Evolutionary conservation across 2,113 vertebrate species (phyloP), one percentile per base, ranked within the genome.

Genomic region (Crypturellus undulatus): DNA sequence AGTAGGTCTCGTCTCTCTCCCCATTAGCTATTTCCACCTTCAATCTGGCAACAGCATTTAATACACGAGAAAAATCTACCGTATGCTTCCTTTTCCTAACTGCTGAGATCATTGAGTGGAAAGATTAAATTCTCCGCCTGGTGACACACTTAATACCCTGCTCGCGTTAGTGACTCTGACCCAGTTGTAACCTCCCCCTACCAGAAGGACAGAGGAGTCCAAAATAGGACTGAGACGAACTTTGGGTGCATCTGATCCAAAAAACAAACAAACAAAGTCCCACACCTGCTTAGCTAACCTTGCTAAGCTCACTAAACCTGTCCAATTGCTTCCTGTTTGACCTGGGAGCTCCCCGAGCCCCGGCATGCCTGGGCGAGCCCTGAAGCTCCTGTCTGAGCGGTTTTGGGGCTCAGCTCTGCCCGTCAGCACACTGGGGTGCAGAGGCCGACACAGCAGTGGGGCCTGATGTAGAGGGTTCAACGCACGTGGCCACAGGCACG

Each of bases 201-300:
- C 54, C 9, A 30, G 82, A 90, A 70, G 34, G 11, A 20, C 13
- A 62, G 19, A 85, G 68, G 52, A 94, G 45, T n/a, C 45, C 54
- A 14, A 92, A 54, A 64, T 12, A 72, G 38, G 40, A 71, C 34
- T 63, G 45, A 56, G 17, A 12, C 83, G 63, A 89, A 71, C 62
- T 68, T 88, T 5, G 51, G 21, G 14, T 86, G 34, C 62, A 75
- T 78, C 56, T 90, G 62, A 90, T 83, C 56, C 64, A 84, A 68
- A 68, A 92, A 20, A 12, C 77, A 92, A 86, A 54, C 76, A 95
- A 94, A 83, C 36, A 78, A 67, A 88, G 32, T 25, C 32, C 79
- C 64, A 47, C 0, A 4, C 60, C 86, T 88, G 69, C 47, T 64
- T 42, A 90, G 56, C 25, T 52, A 42, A 68, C 21, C 24, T 67